These are phyloP conservation scores for Laticauda colubrina DNA, from an alignment of 2,113 vertebrate species.

Conservation along the genomic window DNA sequence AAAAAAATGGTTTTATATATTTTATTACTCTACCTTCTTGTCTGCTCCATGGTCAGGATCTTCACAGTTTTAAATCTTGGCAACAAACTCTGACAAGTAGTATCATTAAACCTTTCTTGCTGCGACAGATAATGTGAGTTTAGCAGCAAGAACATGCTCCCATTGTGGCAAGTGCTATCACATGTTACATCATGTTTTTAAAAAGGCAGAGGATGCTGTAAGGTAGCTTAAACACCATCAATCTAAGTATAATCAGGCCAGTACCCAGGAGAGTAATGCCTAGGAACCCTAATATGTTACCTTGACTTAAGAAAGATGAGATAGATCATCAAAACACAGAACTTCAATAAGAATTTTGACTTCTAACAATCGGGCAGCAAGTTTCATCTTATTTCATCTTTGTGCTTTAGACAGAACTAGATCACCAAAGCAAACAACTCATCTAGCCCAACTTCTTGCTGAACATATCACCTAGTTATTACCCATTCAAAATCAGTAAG, in stretches of 20 bases:
- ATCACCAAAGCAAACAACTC: not conserved
- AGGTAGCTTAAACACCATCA: not conserved
- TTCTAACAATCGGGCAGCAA: not conserved
- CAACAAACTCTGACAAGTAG: conserved; percentile 44
- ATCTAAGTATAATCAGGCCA: not conserved
- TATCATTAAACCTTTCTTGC: conserved; percentile 41
- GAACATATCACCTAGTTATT: not conserved
- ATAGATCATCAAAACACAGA: not conserved
- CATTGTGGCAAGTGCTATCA: not conserved
- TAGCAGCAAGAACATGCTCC: not conserved
- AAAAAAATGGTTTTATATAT: not conserved
- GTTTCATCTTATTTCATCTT: not conserved
- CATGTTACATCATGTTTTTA: not conserved
- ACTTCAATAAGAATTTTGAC: not conserved
- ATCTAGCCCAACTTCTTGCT: not conserved
- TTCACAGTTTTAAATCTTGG: conserved; percentile 26
- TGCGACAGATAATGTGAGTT: not conserved
- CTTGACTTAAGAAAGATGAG: not conserved
- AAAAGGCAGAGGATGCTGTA: not conserved
- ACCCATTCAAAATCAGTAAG: not conserved
- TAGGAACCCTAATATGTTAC: not conserved
- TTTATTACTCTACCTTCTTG: conserved; percentile 6
- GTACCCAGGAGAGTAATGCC: not conserved
- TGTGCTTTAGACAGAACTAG: not conserved
- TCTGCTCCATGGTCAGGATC: conserved; percentile 18